Conservation (phyloP, 2,888 invertebrate species). For the Apomyelois bistriatella region DNA sequence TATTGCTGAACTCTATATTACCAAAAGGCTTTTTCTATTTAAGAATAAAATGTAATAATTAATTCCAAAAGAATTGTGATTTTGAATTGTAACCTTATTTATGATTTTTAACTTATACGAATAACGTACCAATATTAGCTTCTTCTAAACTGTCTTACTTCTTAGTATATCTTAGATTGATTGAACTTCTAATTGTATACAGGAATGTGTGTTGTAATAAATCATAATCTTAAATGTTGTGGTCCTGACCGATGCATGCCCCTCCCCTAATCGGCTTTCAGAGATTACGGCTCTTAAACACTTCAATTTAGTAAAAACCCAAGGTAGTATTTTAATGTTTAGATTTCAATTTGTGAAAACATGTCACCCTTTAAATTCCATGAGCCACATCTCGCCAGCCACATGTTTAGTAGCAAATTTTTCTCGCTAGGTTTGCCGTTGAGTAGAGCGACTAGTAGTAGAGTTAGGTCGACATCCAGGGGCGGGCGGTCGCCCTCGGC, state of each 20-base stretch:
- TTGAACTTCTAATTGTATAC: conserved; percentile 6
- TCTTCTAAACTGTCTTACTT: neutral
- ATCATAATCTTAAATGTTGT: conserved; percentile 36
- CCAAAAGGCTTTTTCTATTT: no score
- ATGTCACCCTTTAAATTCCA: neutral
- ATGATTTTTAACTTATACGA: no score
- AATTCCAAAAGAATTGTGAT: no score
- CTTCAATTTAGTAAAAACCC: neutral
- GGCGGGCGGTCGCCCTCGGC: conserved; percentile 71
- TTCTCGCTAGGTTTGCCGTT: conserved; percentile 82
- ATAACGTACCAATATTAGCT: neutral
- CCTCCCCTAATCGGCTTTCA: conserved; percentile 35
- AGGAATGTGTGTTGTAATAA: conserved; percentile 14
- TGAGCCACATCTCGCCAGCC: conserved; percentile 53
- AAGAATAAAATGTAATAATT: no score
- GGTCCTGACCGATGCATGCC: conserved; percentile 68
- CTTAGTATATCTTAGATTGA: neutral
- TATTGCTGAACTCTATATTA: no score
- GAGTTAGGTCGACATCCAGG: conserved; percentile 77
- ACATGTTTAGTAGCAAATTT: conserved; percentile 50
- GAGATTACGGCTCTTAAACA: conserved; percentile 47
- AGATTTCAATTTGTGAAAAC: no score
- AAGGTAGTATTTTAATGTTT: no score
- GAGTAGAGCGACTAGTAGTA: conserved; percentile 81
- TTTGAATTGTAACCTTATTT: no score